phyloP scores from a whole-genome alignment of 2,113 vertebrate genomes.

The Caracal caracal region DNA sequence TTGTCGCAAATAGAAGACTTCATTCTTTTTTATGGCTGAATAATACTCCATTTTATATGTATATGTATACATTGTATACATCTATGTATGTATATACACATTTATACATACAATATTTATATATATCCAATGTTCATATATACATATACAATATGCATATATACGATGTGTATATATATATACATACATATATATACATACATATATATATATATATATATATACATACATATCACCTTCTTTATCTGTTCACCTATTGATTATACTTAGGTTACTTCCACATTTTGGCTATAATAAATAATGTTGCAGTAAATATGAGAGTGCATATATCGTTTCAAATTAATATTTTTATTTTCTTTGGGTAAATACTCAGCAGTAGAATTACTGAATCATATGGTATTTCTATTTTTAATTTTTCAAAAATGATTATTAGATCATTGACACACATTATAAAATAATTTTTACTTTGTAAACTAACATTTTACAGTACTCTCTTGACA shows the following conservation, averaged over 20 bases:
- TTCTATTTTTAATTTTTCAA: neutral
- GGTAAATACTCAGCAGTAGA: neutral
- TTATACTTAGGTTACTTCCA: neutral
- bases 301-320: neutral
- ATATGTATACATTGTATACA: neutral
- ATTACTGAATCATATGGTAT: neutral
- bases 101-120: too few relatives aligned
- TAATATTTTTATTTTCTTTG: neutral
- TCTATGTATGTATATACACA: too few relatives aligned
- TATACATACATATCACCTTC: neutral
- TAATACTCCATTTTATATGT: neutral
- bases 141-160: too few relatives aligned
- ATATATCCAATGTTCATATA: too few relatives aligned
- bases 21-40: neutral
- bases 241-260: neutral
- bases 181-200: too few relatives aligned
- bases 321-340: neutral
- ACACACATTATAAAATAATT: neutral
- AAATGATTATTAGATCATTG: neutral
- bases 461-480: slow-evolving; percentile 11
- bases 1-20: neutral
- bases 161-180: too few relatives aligned
- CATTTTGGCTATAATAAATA: neutral
- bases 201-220: neutral
- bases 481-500: neutral